Evolutionary conservation across 2,797 vertebrate species (phyloP), one percentile per base, ranked within the genome.

Genomic region (Gymnocypris eckloni): DNA sequence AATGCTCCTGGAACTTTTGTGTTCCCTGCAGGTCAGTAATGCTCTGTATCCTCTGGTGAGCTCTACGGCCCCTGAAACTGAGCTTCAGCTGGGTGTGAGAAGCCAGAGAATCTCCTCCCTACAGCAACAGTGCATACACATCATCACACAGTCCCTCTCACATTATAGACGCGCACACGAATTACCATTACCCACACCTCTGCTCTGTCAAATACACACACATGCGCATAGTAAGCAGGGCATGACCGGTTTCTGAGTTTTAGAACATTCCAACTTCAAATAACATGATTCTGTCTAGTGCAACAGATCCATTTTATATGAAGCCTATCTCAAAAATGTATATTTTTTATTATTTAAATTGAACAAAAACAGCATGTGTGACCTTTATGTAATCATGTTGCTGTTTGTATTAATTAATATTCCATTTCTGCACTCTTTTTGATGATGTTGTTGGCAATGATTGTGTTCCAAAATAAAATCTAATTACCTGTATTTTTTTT

Each of bases 51-150:
- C 90, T 16, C 85, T 92, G 77, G 89, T 87, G 20, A 91, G 89
- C 71, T 92, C 91, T 33, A 92, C 92, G 0, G 83, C 90, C 3
- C 87, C 92, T 15, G 89, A 89, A 78, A 92, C 90, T 6, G 91
- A 93, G 87, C 59, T 92, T 56, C 86, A 86, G 10, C 83, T 92
- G 52, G 90, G 90, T 28, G 16, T 87, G 48, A 88, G 91, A 37
- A 89, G 86, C 25, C 86, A 76, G 15, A 84, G 82, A 16, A 82
- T 91, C 16, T 86, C 69, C 18, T 88, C 90, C 9, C 84, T 92
- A 54, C 88, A 92, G 88, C 89, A 92, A 33, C 75, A 72, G 61
- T 93, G 91, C 77, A 86, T 92, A 25, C 72, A 88, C 71, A 88
- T 88, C 56, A 87, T 93, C 83, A 86, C 86, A 8, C 86, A 87